Percentiles rank a stretch among this genome's conserved stretches.
These are phyloP conservation scores for Tringa solitaria DNA, from an alignment of 2,113 vertebrate species.

Conservation along the genomic window DNA sequence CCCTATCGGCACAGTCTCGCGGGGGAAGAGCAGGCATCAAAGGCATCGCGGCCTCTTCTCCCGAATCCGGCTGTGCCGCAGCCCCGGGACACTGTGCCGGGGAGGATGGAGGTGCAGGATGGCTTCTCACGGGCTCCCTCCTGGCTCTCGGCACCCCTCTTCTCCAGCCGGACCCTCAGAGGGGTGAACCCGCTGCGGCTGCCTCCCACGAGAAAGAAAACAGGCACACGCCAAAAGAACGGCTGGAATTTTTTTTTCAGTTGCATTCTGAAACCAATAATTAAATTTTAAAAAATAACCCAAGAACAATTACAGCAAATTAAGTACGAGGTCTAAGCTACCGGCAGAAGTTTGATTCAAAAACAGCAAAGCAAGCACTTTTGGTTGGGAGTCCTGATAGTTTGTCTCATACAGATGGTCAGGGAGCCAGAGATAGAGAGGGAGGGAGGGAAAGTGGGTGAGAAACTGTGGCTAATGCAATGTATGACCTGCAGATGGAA, in stretches of 20 bases:
- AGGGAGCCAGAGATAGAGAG: neutral
- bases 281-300: constrained; percentile 25
- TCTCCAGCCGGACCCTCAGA: neutral
- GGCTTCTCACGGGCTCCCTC: accelerated
- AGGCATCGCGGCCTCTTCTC: neutral
- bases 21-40: neutral
- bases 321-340: constrained; percentile 18
- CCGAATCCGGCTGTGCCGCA: accelerated
- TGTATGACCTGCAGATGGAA: neutral
- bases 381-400: neutral
- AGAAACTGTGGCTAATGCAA: accelerated
- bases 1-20: neutral
- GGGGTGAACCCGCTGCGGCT: neutral
- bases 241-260: neutral
- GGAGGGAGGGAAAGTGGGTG: neutral
- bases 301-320: constrained; percentile 34
- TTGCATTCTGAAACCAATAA: constrained; percentile 25
- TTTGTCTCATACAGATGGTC: neutral
- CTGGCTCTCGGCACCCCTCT: neutral
- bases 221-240: accelerated
- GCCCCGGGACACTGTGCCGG: accelerated
- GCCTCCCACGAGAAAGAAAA: neutral
- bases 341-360: neutral
- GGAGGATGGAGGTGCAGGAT: neutral
- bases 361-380: constrained; percentile 42